Base-by-base conservation (phyloP, 2,797 vertebrate species). In the Vespertilio murinus region DNA sequence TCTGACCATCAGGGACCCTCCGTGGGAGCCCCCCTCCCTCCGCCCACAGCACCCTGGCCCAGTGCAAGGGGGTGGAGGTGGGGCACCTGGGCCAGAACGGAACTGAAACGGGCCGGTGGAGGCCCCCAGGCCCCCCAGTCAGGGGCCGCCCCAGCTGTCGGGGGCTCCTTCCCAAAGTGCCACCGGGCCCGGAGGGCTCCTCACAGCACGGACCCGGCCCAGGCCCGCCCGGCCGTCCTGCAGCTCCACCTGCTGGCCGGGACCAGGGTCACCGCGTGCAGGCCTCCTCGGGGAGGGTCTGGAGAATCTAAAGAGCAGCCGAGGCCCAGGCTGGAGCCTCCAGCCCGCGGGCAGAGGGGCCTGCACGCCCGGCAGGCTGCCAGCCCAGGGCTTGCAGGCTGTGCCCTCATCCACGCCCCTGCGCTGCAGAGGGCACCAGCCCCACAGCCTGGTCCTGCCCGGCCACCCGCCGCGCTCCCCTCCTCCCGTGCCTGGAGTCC, bases 381-480 rank as follows among this genome's bases (percentile, higher is more conserved):
- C 42, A 42, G 42, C 42, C 42, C 42, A 9, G 8, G 20, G 52
- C 0, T 0, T 16, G 65, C 17, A 33, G 9, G 23, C 54, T 6
- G 56, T 30, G 56, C 56, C 1, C 54, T 56, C 54, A 2, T 0
- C 0, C 54, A 14, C 12, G 20, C 61, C 33, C 2, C 42, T 2
- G 23, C 18, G 73, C 70, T 3, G 13, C 52, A 6, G 13, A 67
- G 40, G 38, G 8, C 49, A 14, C 12, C 14, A 2, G 0, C 13
- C 64, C 25, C 7, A 3, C 1, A 56, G 61, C 61, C n/a, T 1
- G 30, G 45, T 13, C 17, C 49, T 33, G 8, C 75, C 85, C 1
- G 4, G 5, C 33, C 10, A 2, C 13, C 17, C 1, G 0, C 14
- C 16, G 52, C 8, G 10, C 18, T 16, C 20, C 23, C n/a, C n/a